Conservation (phyloP, 2,797 vertebrate genomes). For the Hirundo rustica region DNA sequence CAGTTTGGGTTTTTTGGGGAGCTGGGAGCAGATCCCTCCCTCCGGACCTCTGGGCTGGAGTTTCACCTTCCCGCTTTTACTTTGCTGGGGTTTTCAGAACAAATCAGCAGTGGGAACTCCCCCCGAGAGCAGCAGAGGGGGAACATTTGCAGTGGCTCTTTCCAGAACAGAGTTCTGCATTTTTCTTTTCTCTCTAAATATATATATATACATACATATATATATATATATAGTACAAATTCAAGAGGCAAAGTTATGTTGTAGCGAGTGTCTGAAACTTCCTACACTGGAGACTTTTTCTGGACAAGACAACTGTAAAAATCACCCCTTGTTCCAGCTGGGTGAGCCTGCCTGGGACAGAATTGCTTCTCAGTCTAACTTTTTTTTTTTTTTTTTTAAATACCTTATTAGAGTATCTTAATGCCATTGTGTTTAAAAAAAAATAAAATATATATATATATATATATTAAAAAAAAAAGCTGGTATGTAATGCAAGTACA, state of each 20-base stretch:
- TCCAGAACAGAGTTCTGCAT: conserved; percentile 40
- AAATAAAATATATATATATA: no score
- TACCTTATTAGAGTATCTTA: conserved; percentile 46
- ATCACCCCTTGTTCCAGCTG: not conserved
- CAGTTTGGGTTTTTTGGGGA: not conserved
- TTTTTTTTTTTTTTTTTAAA: not conserved
- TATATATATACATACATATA: not conserved
- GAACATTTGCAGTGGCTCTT: not conserved
- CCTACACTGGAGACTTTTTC: not conserved
- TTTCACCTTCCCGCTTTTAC: not conserved
- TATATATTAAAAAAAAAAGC: not conserved
- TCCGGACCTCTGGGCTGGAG: not conserved
- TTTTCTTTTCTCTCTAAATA: not conserved
- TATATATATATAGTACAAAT: not conserved
- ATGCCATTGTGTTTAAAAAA: conserved; percentile 45
- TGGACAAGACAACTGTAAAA: not conserved
- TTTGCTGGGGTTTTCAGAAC: not conserved
- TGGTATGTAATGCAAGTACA: conserved; percentile 54
- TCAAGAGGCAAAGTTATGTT: not conserved
- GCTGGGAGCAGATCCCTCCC: not conserved
- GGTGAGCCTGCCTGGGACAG: conserved; percentile 14
- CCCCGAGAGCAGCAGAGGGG: not conserved
- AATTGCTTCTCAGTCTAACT: conserved; percentile 19
- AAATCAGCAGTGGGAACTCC: not conserved
- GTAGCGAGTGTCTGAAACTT: not conserved